These are phyloP conservation scores for Tetragonisca angustula DNA, from an alignment of 2,888 invertebrate genomes.

Conservation along the genomic window DNA sequence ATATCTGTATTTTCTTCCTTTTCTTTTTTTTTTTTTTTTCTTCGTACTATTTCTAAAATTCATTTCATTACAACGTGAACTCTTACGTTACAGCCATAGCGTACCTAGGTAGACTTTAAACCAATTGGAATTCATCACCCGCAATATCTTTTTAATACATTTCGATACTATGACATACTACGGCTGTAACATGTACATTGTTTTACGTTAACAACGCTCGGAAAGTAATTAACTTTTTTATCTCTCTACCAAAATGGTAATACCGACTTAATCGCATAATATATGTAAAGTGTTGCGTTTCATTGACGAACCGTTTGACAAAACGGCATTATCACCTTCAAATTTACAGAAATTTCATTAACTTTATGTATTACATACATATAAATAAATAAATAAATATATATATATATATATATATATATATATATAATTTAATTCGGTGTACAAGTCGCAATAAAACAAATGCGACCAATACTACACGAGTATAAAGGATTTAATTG, in stretches of 20 bases:
- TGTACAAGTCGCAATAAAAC: background rate
- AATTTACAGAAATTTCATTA: background rate
- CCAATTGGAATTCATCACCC: background rate
- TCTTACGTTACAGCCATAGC: conserved; percentile 69
- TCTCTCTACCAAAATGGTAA: conserved; percentile 23
- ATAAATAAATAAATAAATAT: background rate
- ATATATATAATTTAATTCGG: conserved; percentile 2
- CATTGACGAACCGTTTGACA: background rate
- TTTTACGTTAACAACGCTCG: conserved; percentile 46
- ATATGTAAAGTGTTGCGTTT: conserved; percentile 6
- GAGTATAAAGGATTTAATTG: background rate
- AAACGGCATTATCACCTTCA: background rate
- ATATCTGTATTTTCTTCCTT: conserved; percentile 64
- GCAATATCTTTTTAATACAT: background rate
- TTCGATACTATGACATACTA: conserved; percentile 44
- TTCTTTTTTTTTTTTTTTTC: background rate
- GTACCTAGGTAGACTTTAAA: conserved; percentile 25
- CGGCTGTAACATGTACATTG: conserved; percentile 74
- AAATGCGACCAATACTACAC: background rate
- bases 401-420: background rate
- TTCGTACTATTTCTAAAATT: conserved; percentile 31
- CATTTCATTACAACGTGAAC: conserved; percentile 57
- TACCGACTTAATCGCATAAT: conserved; percentile 19
- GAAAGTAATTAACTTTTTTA: conserved; percentile 11
- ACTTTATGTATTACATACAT: background rate